These are phyloP conservation scores for Himantopus leucocephalus DNA, from an alignment of 2,113 vertebrate species.

Conservation along the genomic window DNA sequence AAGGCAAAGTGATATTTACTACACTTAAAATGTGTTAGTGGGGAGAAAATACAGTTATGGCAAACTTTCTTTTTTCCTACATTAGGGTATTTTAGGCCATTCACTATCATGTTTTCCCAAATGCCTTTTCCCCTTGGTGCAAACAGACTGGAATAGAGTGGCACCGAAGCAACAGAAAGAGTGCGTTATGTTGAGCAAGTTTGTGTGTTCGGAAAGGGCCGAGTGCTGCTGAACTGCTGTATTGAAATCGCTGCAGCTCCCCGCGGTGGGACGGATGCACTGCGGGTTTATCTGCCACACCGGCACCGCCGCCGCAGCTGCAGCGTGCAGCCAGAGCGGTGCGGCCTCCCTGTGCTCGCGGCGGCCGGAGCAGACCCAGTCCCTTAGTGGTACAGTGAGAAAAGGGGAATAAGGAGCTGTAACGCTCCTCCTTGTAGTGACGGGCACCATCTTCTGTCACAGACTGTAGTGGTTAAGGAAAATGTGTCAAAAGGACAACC, in stretches of 20 bases:
- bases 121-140: background rate
- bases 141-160: background rate
- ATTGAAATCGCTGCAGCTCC: background rate
- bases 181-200: background rate
- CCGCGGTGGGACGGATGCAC: background rate
- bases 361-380: background rate
- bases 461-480: background rate
- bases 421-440: background rate
- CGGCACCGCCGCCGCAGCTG: too few species aligned
- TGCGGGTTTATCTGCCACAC: background rate
- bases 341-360: background rate
- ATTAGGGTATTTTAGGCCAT: background rate
- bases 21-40: background rate
- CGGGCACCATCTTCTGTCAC: background rate
- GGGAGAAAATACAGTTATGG: background rate
- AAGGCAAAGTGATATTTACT: background rate
- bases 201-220: background rate
- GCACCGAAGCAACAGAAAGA: background rate
- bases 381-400: accelerated
- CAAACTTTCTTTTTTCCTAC: background rate
- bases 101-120: background rate
- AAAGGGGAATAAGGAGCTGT: background rate
- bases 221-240: background rate
- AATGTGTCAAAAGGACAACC: background rate
- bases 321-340: too few species aligned